These are phyloP conservation scores for Adrianichthys oophorus DNA, from an alignment of 2,797 vertebrate genomes.

Conservation along the genomic window DNA sequence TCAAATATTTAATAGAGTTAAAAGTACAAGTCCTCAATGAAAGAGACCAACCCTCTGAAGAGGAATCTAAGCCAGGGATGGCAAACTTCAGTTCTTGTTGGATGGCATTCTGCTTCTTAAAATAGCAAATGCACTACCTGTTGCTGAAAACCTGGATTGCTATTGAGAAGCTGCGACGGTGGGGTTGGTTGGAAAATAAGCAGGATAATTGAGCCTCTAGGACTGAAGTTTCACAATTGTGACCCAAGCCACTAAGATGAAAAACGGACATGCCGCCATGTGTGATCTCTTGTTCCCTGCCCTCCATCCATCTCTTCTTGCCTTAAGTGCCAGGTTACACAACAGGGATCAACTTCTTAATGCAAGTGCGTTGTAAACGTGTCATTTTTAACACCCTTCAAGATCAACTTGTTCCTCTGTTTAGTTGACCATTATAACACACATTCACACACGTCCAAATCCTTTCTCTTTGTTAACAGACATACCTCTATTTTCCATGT, in stretches of 20 bases:
- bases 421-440: slow-evolving; percentile 14
- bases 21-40: slow-evolving; percentile 35
- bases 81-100: too few relatives aligned
- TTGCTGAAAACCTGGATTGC: too few relatives aligned
- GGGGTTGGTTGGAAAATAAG: too few relatives aligned
- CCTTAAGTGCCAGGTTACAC: slow-evolving; percentile 61
- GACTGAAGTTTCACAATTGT: too few relatives aligned
- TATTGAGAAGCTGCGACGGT: too few relatives aligned
- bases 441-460: slow-evolving; percentile 13
- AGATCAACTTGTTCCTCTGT: slow-evolving; percentile 27
- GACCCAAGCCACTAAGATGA: too few relatives aligned
- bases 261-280: too few relatives aligned
- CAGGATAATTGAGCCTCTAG: too few relatives aligned
- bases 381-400: slow-evolving; percentile 43
- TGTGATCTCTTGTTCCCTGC: slow-evolving; percentile 3
- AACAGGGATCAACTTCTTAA: slow-evolving; percentile 55
- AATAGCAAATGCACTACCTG: too few relatives aligned
- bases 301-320: slow-evolving; percentile 39
- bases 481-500: slow-evolving; percentile 28
- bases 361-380: slow-evolving; percentile 45
- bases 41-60: slow-evolving; percentile 21
- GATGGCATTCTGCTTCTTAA: too few relatives aligned
- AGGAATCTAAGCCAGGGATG: slow-evolving; percentile 37
- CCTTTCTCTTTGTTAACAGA: slow-evolving; percentile 30
- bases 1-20: slow-evolving; percentile 51